A percentile compares a stretch with the other conserved stretches of the same genome.
phyloP scores from a whole-genome alignment of 2,888 invertebrate species.

The Macaria notata region DNA sequence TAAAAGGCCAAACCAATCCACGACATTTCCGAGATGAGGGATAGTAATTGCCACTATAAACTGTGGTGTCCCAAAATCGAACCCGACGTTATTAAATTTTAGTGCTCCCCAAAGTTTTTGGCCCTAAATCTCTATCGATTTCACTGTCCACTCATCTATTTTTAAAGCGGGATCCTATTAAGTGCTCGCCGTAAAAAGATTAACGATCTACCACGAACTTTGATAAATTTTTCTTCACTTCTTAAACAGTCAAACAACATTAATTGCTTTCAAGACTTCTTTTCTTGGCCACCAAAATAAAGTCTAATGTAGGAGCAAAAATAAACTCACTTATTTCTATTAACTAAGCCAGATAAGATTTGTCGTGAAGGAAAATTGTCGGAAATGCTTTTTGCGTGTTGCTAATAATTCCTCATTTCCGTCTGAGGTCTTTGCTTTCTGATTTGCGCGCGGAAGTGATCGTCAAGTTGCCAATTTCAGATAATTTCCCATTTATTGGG shows the following conservation, averaged over 20 bases:
- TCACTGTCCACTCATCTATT: conserved; percentile 53
- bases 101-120: conserved; percentile 67
- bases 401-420: conserved; percentile 18
- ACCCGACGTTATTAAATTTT: conserved; percentile 72
- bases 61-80: conserved; percentile 67
- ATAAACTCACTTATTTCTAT: neutral
- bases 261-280: too few relatives aligned
- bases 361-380: conserved; percentile 9
- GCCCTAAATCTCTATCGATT: conserved; percentile 62
- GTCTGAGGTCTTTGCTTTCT: conserved; percentile 11
- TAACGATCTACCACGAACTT: conserved; percentile 37
- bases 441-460: conserved; percentile 18
- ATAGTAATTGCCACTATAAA: conserved; percentile 76
- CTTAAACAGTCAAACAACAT: conserved; percentile 4
- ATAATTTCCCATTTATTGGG: conserved; percentile 23
- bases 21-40: conserved; percentile 70
- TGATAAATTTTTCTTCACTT: conserved; percentile 4
- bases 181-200: conserved; percentile 61
- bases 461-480: conserved; percentile 20
- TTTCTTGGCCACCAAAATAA: too few relatives aligned
- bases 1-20: conserved; percentile 73
- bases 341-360: neutral
- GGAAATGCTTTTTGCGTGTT: conserved; percentile 12
- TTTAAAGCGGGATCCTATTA: conserved; percentile 54
- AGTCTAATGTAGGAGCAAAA: too few relatives aligned